Conservation (phyloP, 2,797 vertebrate species). For the Lacerta bilineata region DNA sequence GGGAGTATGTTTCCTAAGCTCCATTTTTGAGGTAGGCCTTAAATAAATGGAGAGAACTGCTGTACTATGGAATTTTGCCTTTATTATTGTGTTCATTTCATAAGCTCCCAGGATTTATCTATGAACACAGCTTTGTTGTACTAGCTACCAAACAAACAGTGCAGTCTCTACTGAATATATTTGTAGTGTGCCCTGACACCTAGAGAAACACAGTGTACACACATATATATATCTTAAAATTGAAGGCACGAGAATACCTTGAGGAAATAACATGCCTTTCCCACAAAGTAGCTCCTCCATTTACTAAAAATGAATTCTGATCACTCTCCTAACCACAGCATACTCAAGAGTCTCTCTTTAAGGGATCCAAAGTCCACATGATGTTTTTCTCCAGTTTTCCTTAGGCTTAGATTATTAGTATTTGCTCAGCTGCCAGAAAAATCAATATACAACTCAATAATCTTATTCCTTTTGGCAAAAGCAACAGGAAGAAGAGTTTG, state of each 20-base stretch:
- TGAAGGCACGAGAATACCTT: background rate
- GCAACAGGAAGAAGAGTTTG: no score
- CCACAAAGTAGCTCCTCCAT: background rate
- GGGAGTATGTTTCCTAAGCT: background rate
- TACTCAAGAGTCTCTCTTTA: background rate
- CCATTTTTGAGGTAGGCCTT: background rate
- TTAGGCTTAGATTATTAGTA: background rate
- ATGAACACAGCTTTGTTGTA: conserved; percentile 1
- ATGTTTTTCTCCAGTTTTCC: background rate
- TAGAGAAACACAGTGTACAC: background rate
- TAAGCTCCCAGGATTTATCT: background rate
- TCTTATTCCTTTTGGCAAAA: background rate
- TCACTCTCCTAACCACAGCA: background rate
- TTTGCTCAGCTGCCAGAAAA: background rate
- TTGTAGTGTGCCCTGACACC: background rate
- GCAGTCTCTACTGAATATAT: background rate
- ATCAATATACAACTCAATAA: background rate
- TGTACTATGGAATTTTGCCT: background rate
- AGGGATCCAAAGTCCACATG: no score
- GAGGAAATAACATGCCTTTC: background rate
- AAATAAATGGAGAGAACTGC: background rate
- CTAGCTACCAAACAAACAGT: background rate
- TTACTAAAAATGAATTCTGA: background rate
- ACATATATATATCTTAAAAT: background rate
- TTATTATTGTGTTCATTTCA: background rate